phyloP scores from a whole-genome alignment of 2,113 vertebrate genomes.

The Podarcis raffonei region DNA sequence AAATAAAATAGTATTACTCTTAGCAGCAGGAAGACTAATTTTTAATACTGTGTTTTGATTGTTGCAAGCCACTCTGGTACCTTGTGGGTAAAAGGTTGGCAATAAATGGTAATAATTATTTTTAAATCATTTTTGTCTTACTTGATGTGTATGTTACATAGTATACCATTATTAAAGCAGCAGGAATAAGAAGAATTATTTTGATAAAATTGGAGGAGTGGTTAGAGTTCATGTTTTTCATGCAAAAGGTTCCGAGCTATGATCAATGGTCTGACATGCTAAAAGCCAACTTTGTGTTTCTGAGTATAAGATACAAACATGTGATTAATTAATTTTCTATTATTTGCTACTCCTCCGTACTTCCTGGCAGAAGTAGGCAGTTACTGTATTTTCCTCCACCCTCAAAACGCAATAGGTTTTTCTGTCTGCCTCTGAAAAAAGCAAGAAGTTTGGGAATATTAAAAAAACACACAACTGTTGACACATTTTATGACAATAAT shows the following conservation, averaged over 20 bases:
- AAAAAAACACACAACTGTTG: neutral
- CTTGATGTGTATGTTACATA: conserved; percentile 12
- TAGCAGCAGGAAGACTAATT: neutral
- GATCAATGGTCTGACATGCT: no score
- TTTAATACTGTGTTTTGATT: neutral
- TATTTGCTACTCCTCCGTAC: neutral
- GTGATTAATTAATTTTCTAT: neutral
- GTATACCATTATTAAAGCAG: conserved; percentile 14
- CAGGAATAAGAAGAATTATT: neutral
- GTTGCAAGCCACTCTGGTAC: no score
- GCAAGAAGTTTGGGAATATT: conserved; percentile 46
- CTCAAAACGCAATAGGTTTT: fast-evolving
- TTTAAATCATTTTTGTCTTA: conserved; percentile 23
- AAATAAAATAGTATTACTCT: neutral
- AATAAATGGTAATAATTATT: no score
- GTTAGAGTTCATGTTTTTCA: neutral
- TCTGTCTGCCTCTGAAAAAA: fast-evolving
- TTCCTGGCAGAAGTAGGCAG: neutral
- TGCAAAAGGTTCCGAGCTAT: no score
- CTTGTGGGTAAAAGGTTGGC: no score
- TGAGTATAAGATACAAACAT: neutral
- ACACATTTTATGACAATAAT: neutral
- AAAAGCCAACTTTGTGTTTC: no score
- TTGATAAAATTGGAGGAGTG: neutral
- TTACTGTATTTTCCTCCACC: neutral